phyloP scores from a whole-genome alignment of 2,113 vertebrate genomes.

The Ceyx margarethae region DNA sequence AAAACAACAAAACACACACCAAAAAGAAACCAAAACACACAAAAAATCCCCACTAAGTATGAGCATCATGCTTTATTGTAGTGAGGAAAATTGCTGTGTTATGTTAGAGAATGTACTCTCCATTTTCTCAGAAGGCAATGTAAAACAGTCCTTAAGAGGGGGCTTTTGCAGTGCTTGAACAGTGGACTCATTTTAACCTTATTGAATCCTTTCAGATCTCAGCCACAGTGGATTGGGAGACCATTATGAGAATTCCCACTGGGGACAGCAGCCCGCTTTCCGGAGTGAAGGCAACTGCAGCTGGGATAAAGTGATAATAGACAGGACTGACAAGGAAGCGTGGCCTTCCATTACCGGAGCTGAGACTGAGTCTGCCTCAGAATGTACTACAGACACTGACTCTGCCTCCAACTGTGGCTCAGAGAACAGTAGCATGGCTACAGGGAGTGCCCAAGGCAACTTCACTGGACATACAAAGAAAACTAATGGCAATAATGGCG shows the following conservation, averaged over 20 bases:
- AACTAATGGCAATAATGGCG: constrained; percentile 83
- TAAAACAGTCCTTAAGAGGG: not conserved
- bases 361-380: constrained; percentile 86
- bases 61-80: not conserved
- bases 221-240: constrained; percentile 84
- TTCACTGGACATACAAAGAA: constrained; percentile 89
- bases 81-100: not conserved
- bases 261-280: constrained; percentile 85
- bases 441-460: constrained; percentile 91
- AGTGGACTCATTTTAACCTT: constrained; percentile 45
- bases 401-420: constrained; percentile 82
- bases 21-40: too few relatives aligned
- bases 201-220: constrained; percentile 81
- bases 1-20: too few relatives aligned
- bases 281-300: constrained; percentile 82
- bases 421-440: constrained; percentile 93
- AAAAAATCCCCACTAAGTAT: not conserved
- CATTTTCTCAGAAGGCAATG: not conserved
- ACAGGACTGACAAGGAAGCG: constrained; percentile 86
- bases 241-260: constrained; percentile 91
- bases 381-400: constrained; percentile 89
- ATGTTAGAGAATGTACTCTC: not conserved
- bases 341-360: constrained; percentile 88
- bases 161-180: constrained; percentile 10
- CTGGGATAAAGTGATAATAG: constrained; percentile 91